These are phyloP conservation scores for Ptycholaimellus sp. DNA, from an alignment of 2,888 invertebrate genomes.

Conservation along the genomic window DNA sequence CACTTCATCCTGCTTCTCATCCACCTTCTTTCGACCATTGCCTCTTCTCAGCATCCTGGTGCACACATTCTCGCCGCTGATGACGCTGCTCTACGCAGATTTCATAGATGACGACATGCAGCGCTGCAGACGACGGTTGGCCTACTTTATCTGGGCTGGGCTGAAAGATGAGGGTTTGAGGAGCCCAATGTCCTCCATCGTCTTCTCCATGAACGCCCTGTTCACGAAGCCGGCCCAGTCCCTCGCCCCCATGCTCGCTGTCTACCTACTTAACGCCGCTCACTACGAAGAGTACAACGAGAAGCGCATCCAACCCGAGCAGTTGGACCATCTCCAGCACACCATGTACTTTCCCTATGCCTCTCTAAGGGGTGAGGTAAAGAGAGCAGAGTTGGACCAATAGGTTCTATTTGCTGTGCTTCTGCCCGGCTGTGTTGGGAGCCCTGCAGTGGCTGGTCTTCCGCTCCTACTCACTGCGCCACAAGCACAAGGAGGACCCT, in stretches of 20 bases:
- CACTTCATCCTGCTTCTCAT: neutral
- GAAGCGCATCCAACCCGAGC: too few species aligned
- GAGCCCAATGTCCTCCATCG: slow-evolving; percentile 16
- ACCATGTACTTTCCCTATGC: neutral
- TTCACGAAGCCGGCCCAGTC: slow-evolving; percentile 22
- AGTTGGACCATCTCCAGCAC: too few species aligned
- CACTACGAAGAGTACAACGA: slow-evolving; percentile 11
- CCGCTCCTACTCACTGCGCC: slow-evolving; percentile 12
- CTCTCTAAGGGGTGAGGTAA: neutral
- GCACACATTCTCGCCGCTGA: slow-evolving; percentile 18
- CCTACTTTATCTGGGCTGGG: slow-evolving; percentile 1
- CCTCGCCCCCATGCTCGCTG: slow-evolving; percentile 18
- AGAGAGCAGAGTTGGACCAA: too few species aligned
- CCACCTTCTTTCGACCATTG: neutral
- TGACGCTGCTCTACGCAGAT: slow-evolving; percentile 22
- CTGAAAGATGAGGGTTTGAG: slow-evolving; percentile 6
- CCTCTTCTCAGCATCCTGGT: slow-evolving; percentile 14
- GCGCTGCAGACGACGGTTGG: slow-evolving; percentile 7
- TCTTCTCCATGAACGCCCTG: slow-evolving; percentile 22
- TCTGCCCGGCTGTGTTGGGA: slow-evolving; percentile 11
- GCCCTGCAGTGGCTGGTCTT: slow-evolving; percentile 14
- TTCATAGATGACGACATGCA: slow-evolving; percentile 20
- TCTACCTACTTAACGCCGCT: slow-evolving; percentile 14
- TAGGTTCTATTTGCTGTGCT: too few species aligned
- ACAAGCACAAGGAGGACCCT: slow-evolving; percentile 11